phyloP scores from a whole-genome alignment of 2,113 vertebrate species.

The Butorides virescens region DNA sequence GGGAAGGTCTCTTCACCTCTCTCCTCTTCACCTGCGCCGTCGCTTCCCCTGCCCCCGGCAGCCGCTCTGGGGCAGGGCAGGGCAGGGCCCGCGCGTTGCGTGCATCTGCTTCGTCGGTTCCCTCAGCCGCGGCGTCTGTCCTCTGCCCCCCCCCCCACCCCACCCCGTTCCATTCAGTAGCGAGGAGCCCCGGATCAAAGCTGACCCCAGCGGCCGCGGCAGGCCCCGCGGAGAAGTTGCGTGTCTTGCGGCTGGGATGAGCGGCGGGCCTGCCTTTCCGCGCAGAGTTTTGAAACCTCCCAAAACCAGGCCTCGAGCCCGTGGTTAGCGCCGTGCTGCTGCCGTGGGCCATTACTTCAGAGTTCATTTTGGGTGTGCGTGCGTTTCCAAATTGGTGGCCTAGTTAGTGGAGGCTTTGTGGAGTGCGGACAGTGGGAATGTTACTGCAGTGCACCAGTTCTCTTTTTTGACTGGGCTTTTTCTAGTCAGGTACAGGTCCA shows the following conservation, averaged over 20 bases:
- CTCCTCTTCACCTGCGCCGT: background rate
- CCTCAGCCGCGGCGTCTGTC: too few relatives aligned
- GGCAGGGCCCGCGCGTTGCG: fast-evolving
- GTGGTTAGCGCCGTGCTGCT: background rate
- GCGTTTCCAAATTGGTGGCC: background rate
- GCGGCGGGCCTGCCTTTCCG: background rate
- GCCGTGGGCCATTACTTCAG: background rate
- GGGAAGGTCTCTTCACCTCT: background rate
- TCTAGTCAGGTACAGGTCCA: background rate
- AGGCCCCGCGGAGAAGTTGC: fast-evolving
- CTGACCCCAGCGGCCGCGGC: background rate
- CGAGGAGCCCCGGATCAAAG: too few relatives aligned
- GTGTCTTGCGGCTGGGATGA: fast-evolving
- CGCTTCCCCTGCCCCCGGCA: background rate
- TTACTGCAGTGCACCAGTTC: background rate
- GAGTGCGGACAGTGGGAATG: background rate
- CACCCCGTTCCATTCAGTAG: fast-evolving
- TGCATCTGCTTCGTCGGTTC: background rate
- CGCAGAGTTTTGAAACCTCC: background rate
- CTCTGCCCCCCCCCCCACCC: too few relatives aligned
- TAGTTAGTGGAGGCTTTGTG: background rate
- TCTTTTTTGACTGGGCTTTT: background rate
- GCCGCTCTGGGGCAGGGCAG: background rate
- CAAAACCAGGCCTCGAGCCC: background rate
- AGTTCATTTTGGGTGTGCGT: background rate